Base-by-base conservation (phyloP, 2,113 vertebrate genomes). In the Macquaria australasica region DNA sequence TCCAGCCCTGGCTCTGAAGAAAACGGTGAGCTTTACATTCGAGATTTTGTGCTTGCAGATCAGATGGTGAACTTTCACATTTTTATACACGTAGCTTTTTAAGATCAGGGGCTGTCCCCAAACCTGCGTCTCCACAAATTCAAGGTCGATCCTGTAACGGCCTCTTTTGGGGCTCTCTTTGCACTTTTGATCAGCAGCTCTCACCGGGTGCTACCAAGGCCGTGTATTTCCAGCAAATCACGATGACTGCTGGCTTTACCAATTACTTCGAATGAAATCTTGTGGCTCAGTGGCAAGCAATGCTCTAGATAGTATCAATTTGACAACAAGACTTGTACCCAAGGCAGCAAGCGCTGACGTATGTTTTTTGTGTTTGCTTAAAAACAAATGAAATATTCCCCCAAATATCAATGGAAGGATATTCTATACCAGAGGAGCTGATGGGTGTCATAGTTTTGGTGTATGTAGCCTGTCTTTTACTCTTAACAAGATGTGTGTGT, bases 1-100 rank as follows among this genome's bases (percentile, higher is more conserved):
- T 98, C 97, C 66, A 95, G 93, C 0, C 85, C 97, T 59, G 94
- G 59, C 45, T 83, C 96, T 0, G 97, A 97, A 82, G 95, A 96
- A 83, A 94, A 82, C 81, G 96, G 98, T 99, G 94, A 94, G 95
- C 82, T 18, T 20, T 23, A 0, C 0, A 15, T 20, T 48, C 41
- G 1, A 58, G 28, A 56, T 34, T 48, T 64, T 43, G 11, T 51
- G 18, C 20, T 43, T 62, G 15, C 15, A 77, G 58, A 41, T 51
- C 37, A 51, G 45, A 51, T 50, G 28, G 4, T 16, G 34, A 53
- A 77, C 23, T 34, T 62, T 6, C 11, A 64, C 21, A 62, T 68
- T 45, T 50, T 50, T 28, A 50, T 21, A 8, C 11, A 51, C 15
- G 21, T 5, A 37, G 12, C 7, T 37, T 51, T 50, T 23, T 10